Evolutionary conservation across 2,888 invertebrate genomes (phyloP).

Genomic region (Ecdyonurus torrentis): DNA sequence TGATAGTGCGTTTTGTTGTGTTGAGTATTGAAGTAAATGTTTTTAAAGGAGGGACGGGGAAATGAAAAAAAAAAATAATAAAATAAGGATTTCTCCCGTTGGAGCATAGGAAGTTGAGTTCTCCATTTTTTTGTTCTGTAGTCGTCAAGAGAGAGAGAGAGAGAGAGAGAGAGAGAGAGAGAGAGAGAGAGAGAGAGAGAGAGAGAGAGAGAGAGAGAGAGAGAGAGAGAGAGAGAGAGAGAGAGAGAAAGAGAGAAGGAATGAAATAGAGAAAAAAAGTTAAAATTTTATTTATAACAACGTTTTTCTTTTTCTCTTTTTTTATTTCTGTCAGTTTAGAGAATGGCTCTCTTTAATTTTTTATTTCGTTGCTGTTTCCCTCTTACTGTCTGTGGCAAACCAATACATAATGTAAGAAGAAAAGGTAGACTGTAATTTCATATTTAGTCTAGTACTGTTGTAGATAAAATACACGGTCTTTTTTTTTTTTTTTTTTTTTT

Average conservation of each 20-base stretch:
- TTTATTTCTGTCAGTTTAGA: background rate
- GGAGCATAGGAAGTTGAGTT: no score
- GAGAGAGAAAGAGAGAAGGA: background rate
- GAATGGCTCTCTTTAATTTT: background rate
- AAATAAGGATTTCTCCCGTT: no score
- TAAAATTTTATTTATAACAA: background rate
- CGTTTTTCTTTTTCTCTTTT: background rate
- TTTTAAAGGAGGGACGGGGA: no score
- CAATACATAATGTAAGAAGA: background rate
- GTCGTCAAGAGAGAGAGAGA: background rate
- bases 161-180: background rate
- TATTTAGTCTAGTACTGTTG: no score
- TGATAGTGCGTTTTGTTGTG: no score
- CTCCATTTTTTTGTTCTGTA: no score
- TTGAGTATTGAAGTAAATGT: no score
- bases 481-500: no score
- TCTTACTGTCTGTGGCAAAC: background rate
- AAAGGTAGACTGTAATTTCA: background rate
- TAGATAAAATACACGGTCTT: background rate
- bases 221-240: background rate
- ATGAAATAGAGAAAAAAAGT: background rate
- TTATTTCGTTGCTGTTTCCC: background rate
- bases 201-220: background rate
- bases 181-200: background rate
- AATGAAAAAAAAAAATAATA: no score